Base-by-base conservation (phyloP, 2,797 vertebrate genomes). In the Jordanella pulchra region DNA sequence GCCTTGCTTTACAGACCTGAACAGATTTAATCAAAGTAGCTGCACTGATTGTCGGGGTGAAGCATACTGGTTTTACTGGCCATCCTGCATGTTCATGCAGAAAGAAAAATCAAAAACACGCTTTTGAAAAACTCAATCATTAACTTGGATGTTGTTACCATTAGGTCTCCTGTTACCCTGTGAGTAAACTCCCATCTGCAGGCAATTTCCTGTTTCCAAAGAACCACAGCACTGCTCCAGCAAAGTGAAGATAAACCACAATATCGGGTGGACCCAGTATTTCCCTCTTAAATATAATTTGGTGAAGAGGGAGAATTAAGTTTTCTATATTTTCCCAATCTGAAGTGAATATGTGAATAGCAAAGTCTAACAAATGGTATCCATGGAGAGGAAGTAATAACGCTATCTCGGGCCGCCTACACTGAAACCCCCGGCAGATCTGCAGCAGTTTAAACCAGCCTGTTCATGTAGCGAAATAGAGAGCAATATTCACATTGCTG, bases 381-480 rank as follows among this genome's bases (percentile, higher is more conserved):
- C 73, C 65, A 71, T 54, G 0, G 66, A 81, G 71, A 79, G 72
- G 84, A 86, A 83, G 78, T 79, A 83, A 86, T 84, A 86, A 72
- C 53, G 44, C 65, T 71, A 84, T 84, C 81, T 80, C 81, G 72
- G 71, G 67, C 72, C 67, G 32, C 89, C 87, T 79, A 86, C 86
- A 35, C 76, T 71, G 69, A 86, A 63, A 73, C 64, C 84, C 77
- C 70, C 60, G 72, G 77, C 53, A 79, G 75, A 75, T 85, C 75
- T 76, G 60, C 70, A 55, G 73, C 73, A 60, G 71, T 50, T 50
- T 66, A 79, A 73, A 73, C 72, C 84, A 84, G 68, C 72, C 51
- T 9, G 80, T 77, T 87, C 72, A 78, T 7, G 6, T 73, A 76
- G 80, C 18, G 25, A 71, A 67, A 77, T 79, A 83, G 68, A 80